A percentile compares a stretch with the other conserved stretches of the same genome.
These are phyloP conservation scores for Acheta domesticus DNA, from an alignment of 2,888 invertebrate species.

Conservation along the genomic window DNA sequence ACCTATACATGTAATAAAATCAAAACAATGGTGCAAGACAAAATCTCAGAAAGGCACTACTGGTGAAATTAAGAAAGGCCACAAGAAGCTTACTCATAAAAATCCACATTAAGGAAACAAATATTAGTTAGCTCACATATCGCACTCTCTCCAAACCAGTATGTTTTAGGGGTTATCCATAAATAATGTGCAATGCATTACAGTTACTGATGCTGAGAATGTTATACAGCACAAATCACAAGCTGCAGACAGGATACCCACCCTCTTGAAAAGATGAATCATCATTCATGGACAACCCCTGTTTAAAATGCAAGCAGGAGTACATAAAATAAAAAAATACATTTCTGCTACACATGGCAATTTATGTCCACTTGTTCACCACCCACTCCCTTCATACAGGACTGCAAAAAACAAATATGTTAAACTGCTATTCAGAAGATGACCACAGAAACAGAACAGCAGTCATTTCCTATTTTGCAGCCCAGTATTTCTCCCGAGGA, in stretches of 20 bases:
- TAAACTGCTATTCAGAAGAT: no score
- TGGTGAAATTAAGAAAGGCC: background rate
- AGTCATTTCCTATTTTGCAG: no score
- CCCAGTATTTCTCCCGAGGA: background rate
- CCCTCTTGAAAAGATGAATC: constrained; percentile 25
- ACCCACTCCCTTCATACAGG: no score
- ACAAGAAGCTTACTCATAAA: background rate
- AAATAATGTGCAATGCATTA: constrained; percentile 28
- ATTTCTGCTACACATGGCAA: background rate
- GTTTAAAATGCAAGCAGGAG: constrained; percentile 23
- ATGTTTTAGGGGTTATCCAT: constrained; percentile 27
- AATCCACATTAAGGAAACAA: constrained; percentile 18
- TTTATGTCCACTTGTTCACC: no score
- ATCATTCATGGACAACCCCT: constrained; percentile 34
- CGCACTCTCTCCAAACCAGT: background rate
- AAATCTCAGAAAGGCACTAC: background rate
- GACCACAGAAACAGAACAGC: no score
- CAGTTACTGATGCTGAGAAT: constrained; percentile 3
- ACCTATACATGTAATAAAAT: background rate
- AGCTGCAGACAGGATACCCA: background rate
- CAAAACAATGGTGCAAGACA: constrained; percentile 21
- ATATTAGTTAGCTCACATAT: constrained; percentile 10
- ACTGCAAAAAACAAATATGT: no score
- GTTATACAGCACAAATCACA: background rate
- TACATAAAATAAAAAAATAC: background rate